Conservation (phyloP, 2,113 vertebrate species). For the Pelvicachromis taeniatus region DNA sequence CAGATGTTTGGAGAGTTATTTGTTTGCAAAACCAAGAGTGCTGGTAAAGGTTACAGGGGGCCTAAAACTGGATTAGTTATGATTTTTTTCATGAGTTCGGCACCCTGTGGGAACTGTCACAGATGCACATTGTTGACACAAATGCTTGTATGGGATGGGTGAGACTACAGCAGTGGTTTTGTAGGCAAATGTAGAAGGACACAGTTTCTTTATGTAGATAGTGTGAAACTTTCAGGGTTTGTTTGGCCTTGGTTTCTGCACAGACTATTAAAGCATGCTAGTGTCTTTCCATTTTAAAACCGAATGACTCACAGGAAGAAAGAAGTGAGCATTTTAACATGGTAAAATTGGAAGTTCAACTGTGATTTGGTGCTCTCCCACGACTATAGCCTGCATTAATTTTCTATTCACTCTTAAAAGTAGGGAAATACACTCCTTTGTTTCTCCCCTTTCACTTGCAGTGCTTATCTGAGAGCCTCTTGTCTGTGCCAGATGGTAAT, state of each 20-base stretch:
- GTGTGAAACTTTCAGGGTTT: neutral
- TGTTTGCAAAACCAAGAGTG: conserved; percentile 52
- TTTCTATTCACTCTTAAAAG: neutral
- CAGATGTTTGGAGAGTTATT: conserved; percentile 51
- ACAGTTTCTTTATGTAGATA: neutral
- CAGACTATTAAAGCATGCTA: neutral
- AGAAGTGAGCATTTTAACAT: neutral
- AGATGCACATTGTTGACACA: conserved; percentile 64
- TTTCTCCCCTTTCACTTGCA: neutral
- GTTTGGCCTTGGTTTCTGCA: neutral
- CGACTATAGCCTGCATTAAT: neutral
- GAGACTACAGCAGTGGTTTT: neutral
- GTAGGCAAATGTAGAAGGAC: conserved; percentile 6
- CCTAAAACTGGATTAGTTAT: conserved; percentile 12
- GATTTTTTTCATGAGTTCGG: neutral
- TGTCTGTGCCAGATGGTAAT: neutral
- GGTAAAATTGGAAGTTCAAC: neutral
- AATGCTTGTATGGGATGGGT: conserved; percentile 14
- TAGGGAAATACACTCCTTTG: neutral
- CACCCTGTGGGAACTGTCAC: conserved; percentile 53
- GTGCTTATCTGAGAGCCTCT: neutral
- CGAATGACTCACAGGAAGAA: neutral
- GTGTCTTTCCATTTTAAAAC: neutral
- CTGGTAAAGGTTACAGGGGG: conserved; percentile 1
- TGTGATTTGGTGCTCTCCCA: neutral